Conservation (phyloP, 2,113 vertebrate genomes). For the Protomyctophum bolini region DNA sequence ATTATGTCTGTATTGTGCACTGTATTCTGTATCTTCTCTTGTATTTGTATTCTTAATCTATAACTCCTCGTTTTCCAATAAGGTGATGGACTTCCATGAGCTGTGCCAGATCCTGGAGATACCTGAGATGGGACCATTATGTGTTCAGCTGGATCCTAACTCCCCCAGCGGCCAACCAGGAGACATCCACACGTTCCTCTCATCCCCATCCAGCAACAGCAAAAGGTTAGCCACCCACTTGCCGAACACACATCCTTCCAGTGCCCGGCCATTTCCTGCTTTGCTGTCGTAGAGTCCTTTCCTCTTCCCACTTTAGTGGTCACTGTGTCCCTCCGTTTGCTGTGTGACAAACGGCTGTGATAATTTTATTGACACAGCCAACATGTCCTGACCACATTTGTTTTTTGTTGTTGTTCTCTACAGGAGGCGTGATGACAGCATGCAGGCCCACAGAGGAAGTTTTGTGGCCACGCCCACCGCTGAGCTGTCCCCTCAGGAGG, state of each 20-base stretch:
- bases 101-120: slow-evolving; percentile 88
- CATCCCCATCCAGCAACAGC: slow-evolving; percentile 88
- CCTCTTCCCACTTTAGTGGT: no score
- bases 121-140: slow-evolving; percentile 76
- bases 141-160: slow-evolving; percentile 62
- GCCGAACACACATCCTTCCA: background rate
- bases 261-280: no score
- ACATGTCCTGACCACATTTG: background rate
- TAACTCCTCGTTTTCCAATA: background rate
- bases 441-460: slow-evolving; percentile 86
- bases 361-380: no score
- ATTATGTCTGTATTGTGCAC: no score
- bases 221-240: slow-evolving; percentile 80
- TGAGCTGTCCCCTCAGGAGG: slow-evolving; percentile 93
- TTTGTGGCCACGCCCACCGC: slow-evolving; percentile 92
- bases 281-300: no score
- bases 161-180: slow-evolving; percentile 69
- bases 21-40: background rate
- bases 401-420: slow-evolving; percentile 7
- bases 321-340: no score
- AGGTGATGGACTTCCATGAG: slow-evolving; percentile 91
- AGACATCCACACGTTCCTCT: slow-evolving; percentile 89
- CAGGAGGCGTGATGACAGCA: slow-evolving; percentile 87
- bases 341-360: no score
- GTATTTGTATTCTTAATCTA: background rate